Base-by-base conservation (phyloP, 2,888 invertebrate species). In the Dryomyza anilis region DNA sequence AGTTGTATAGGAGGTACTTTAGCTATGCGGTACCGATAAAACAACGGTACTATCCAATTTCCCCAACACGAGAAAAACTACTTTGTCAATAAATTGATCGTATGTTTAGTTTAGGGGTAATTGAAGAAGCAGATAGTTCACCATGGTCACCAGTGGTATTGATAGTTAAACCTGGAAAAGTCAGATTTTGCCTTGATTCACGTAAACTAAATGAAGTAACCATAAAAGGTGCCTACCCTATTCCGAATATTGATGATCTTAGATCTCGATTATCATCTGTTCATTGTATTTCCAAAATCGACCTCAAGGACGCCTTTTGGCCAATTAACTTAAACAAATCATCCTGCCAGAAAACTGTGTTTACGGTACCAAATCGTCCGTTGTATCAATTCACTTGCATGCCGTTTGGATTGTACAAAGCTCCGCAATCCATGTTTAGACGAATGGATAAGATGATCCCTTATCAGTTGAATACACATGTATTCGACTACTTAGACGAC, bases 331-430 rank as follows among this genome's bases (percentile, higher is more conserved):
- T 68, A 2, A 16, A 50, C 8, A 55, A 63, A 45, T 12, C 16
- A 4, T 46, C 64, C 1, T 63, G 61, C 33, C 33, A 39, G 3
- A 36, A 63, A 23, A 67, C 67, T 0, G 67, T 64, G 0, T 69
- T 64, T 27, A 65, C 64, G 19, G 62, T 69, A 7, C 67, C 66
- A 1, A 66, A 66, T 10, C 33, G 67, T 25, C 64, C 67, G 10
- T 52, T 69, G 16, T 64, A 66, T 19, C 62, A 67, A 14, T 69
- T 62, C 33, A 39, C 23, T 1, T 64, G 56, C 0, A 66, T 66
- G 58, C 59, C 66, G 1, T 69, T 71, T 48, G 68, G 66, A 10
- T 52, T n/a, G n/a, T n/a, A n/a, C n/a, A n/a, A n/a, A n/a, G n/a
- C n/a, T n/a, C n/a, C n/a, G n/a, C n/a, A n/a, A n/a, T n/a, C n/a